Percentiles rank a stretch among this genome's conserved stretches.
Evolutionary conservation across 2,113 vertebrate species (phyloP).

Genomic region (Cromileptes altivelis): DNA sequence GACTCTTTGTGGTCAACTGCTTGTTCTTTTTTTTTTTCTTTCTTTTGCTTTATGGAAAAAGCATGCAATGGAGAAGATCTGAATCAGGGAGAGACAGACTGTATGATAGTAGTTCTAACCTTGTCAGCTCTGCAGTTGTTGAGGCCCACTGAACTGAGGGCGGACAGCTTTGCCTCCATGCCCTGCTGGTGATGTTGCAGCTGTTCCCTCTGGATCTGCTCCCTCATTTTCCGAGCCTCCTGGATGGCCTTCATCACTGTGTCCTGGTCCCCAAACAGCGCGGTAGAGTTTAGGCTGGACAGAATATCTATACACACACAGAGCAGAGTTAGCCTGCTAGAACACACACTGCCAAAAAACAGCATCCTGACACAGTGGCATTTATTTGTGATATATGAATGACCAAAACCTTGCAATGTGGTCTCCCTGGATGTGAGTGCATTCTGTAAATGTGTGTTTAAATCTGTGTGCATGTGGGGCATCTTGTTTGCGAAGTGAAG

Average conservation of each 20-base stretch:
- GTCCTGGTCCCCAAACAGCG: slow-evolving; percentile 98
- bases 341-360: background rate
- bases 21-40: background rate
- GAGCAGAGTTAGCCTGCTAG: background rate
- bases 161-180: slow-evolving; percentile 93
- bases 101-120: slow-evolving; percentile 81
- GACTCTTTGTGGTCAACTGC: slow-evolving; percentile 51
- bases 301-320: slow-evolving; percentile 90
- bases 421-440: slow-evolving; percentile 6
- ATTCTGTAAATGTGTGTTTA: slow-evolving; percentile 3
- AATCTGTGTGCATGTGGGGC: slow-evolving; percentile 21
- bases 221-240: slow-evolving; percentile 98
- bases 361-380: background rate
- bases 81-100: slow-evolving; percentile 26
- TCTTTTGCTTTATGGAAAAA: slow-evolving; percentile 29
- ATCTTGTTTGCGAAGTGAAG: slow-evolving; percentile 27
- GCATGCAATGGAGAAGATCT: slow-evolving; percentile 26
- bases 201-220: slow-evolving; percentile 96
- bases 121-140: slow-evolving; percentile 98
- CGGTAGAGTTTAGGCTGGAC: slow-evolving; percentile 98
- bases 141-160: slow-evolving; percentile 92
- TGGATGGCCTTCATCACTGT: slow-evolving; percentile 99
- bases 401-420: slow-evolving; percentile 17
- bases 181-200: slow-evolving; percentile 92
- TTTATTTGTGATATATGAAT: background rate